phyloP scores from a whole-genome alignment of 2,113 vertebrate species.

The Laticauda laticaudata region DNA sequence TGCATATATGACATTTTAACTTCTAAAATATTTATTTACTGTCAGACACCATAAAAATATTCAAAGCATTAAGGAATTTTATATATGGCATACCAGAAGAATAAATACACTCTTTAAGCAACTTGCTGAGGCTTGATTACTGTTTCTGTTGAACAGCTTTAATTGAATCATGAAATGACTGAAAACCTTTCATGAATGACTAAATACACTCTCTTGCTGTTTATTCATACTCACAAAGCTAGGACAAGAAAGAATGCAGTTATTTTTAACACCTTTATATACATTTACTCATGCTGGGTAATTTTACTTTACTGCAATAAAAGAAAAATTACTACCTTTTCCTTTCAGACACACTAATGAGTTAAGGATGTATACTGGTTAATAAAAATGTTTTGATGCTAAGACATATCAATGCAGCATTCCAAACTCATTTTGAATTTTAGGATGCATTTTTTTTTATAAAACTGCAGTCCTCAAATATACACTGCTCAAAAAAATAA shows the following conservation, averaged over 20 bases:
- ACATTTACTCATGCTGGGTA: neutral
- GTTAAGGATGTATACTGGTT: neutral
- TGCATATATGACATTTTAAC: slow-evolving; percentile 28
- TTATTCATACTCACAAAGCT: neutral
- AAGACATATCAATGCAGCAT: neutral
- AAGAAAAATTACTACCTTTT: neutral
- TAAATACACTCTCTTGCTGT: slow-evolving; percentile 27
- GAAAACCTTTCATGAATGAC: slow-evolving; percentile 44
- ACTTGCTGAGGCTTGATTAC: slow-evolving; percentile 35
- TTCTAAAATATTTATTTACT: slow-evolving; percentile 47
- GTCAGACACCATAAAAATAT: slow-evolving; percentile 42
- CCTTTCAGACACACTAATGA: slow-evolving; percentile 14
- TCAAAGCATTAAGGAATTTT: slow-evolving; percentile 43
- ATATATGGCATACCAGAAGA: slow-evolving; percentile 4
- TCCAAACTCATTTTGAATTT: slow-evolving; percentile 15
- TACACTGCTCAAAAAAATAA: neutral
- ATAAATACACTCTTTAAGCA: slow-evolving; percentile 39
- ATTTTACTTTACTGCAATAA: neutral
- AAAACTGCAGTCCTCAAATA: neutral
- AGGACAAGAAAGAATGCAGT: neutral
- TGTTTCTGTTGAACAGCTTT: slow-evolving; percentile 51
- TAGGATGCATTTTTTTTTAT: neutral
- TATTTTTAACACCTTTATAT: slow-evolving; percentile 20
- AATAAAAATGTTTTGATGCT: slow-evolving; percentile 27
- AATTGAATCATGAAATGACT: slow-evolving; percentile 48